Base-by-base conservation (phyloP, 1,140 invertebrate species). In the Achatina immaculata region DNA sequence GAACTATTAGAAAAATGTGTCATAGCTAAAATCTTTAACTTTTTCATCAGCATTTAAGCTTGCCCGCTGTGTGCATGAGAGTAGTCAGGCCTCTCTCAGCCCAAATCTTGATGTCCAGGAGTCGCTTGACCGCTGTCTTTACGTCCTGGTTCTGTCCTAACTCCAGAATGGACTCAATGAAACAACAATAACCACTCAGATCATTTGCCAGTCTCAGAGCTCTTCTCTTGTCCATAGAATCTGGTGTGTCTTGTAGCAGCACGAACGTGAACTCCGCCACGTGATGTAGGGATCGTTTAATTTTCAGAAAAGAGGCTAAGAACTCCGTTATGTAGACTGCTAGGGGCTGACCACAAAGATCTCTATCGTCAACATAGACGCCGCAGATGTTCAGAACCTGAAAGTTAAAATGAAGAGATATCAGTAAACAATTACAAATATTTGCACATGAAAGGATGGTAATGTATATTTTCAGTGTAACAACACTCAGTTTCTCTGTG, bases 61-160 rank as follows among this genome's bases (percentile, higher is more conserved):
- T 42, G 55, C 66, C 24, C 43, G 31, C 75, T 7, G 28, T 66
- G 21, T 6, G 9, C 55, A 78, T 24, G 2, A 43, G 36, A n/a
- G 58, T 28, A 24, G 14, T 38, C 34, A 78, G 38, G 28, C 58
- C 62, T 40, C 75, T 36, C 21, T 58, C 31, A 16, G 77, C 38
- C 77, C 77, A 79, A 0, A 24, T 36, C 38, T 71, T 16, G 11
- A 79, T 69, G 65, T 79, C 66, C 40, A 28, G 7, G 2, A 79
- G 31, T 71, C 77, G 14, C 21, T 24, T 43, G 21, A 79, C 24
- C 14, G 66, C 65, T 36, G 45, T 34, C 21, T 34, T 34, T n/a
- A 65, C 38, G 65, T 79, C 65, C 31, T 79, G 77, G 45, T 71
- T 43, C 21, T 4, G 14, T 4, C 45, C 66, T n/a, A 31, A n/a